Evolutionary conservation across 2,113 vertebrate genomes (phyloP).

Genomic region (Sceloporus undulatus): DNA sequence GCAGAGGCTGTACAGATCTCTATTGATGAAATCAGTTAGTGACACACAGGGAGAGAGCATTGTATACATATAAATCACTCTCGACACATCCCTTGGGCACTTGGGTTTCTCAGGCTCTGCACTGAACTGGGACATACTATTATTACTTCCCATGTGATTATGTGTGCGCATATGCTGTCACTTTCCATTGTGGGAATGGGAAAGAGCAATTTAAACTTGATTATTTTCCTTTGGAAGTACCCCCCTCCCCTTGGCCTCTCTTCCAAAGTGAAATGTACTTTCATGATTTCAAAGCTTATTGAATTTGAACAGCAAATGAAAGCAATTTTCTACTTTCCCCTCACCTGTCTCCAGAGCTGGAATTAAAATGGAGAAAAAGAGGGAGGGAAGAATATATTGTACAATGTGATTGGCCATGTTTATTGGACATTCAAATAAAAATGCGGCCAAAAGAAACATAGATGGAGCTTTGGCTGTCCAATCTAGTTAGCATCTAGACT

Average conservation of each 20-base stretch:
- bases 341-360: neutral
- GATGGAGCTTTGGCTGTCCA: slow-evolving; percentile 3
- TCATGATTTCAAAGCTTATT: slow-evolving; percentile 64
- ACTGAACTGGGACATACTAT: slow-evolving; percentile 55
- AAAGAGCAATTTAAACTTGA: slow-evolving; percentile 56
- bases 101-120: slow-evolving; percentile 62
- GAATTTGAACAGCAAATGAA: slow-evolving; percentile 62
- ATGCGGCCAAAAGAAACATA: slow-evolving; percentile 33
- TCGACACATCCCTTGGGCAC: slow-evolving; percentile 73
- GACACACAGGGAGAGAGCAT: slow-evolving; percentile 54
- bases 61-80: slow-evolving; percentile 70
- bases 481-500: slow-evolving; percentile 29
- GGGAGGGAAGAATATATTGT: neutral
- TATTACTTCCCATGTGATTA: slow-evolving; percentile 74
- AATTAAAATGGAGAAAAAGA: slow-evolving; percentile 12
- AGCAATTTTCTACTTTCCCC: slow-evolving; percentile 24
- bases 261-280: slow-evolving; percentile 70
- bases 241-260: slow-evolving; percentile 28
- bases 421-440: slow-evolving; percentile 8
- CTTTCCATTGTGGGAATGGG: slow-evolving; percentile 69
- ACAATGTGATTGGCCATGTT: neutral
- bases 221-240: slow-evolving; percentile 60
- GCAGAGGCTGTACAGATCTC: slow-evolving; percentile 18
- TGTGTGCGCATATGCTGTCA: slow-evolving; percentile 70
- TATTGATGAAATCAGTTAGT: slow-evolving; percentile 64